Evolutionary conservation across 2,797 vertebrate genomes (phyloP), one percentile per base, ranked within the genome.

Genomic region (Cheirogaleus major): DNA sequence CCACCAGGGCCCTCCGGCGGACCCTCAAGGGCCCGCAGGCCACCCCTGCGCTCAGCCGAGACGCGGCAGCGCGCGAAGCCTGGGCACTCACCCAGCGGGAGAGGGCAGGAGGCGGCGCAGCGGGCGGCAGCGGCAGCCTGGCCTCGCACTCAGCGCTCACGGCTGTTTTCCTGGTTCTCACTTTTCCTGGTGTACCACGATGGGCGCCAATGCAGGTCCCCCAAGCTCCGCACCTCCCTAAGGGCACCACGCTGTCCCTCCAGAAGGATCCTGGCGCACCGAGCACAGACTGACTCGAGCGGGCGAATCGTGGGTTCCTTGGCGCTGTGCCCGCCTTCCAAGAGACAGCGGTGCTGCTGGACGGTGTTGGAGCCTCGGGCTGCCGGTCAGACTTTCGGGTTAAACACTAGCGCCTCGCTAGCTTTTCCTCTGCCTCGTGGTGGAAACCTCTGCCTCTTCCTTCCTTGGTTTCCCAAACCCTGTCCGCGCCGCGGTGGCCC

Each of bases 11-110:
- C 65, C 81, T 59, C 11, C 0, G 43, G 63, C 4, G 25, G 93
- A 95, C 92, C 75, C 96, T n/a, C 17, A 17, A 14, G 45, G 38
- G 61, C 59, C 76, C 75, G 55, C 69, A 75, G 55, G 82, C 89
- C 70, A 61, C 93, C 93, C 93, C 61, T 25, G 82, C 45, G 83
- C 91, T 25, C 55, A 4, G 89, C 43, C 1, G 67, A 81, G 70
- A 69, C 17, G 43, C 59, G n/a, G 93, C 93, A 38, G 94, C 30
- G 72, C 55, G 55, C 57, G 94, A 38, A 72, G 65, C 90, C 72
- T 0, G 13, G 57, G 89, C 94, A 82, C 97, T 97, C 96, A 94
- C 97, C 97, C 82, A 85, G 91, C 30, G n/a, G 93, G 89, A 55
- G 91, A 89, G 93, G 59, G 91, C 95, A 17, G 78, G 59, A 61